Evolutionary conservation across 2,797 vertebrate genomes (phyloP), one percentile per base, ranked within the genome.

Genomic region (Sebastolobus altivelis): DNA sequence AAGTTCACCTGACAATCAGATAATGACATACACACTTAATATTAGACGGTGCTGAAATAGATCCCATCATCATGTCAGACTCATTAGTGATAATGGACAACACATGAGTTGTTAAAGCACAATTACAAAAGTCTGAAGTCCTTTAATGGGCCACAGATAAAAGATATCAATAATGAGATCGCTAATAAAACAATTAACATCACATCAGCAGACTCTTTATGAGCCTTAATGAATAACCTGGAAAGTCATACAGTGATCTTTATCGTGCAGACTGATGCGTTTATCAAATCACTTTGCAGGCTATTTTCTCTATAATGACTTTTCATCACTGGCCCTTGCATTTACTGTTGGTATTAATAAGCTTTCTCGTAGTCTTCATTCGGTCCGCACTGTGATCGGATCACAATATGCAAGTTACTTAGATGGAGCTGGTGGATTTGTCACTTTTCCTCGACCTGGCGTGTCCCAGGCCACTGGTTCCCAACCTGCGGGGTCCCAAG

Each of bases 1-100:
- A 89, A 98, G 97, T 65, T 20, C 54, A 46, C 12, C 22, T n/a
- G 7, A 75, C 11, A 54, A 12, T 25, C 20, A 31, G 1, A 56
- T 55, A 5, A 5, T 46, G 27, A 56, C 49, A 5, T 55, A 8
- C 31, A 5, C 65, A 11, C 4, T 14, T 7, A 3, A 10, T 46
- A 6, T 49, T 27, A 35, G 55, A 3, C 20, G 3, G 12, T 1
- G 1, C 20, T 40, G 35, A 56, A 60, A 72, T 5, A 5, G 33
- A 31, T n/a, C 10, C 14, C 22, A 10, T 38, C 22, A 8, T 62
- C 6, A 18, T n/a, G 25, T 25, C 35, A 43, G 49, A 9, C 10
- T 1, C n/a, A 27, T 59, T 46, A 25, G 3, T 7, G 2, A n/a
- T 33, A 2, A 25, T 65, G n/a, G 38, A 65, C 38, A 5, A 63